Evolutionary conservation across 2,797 vertebrate genomes (phyloP), one percentile per base, ranked within the genome.

Genomic region (Micropoecilia bifurca): DNA sequence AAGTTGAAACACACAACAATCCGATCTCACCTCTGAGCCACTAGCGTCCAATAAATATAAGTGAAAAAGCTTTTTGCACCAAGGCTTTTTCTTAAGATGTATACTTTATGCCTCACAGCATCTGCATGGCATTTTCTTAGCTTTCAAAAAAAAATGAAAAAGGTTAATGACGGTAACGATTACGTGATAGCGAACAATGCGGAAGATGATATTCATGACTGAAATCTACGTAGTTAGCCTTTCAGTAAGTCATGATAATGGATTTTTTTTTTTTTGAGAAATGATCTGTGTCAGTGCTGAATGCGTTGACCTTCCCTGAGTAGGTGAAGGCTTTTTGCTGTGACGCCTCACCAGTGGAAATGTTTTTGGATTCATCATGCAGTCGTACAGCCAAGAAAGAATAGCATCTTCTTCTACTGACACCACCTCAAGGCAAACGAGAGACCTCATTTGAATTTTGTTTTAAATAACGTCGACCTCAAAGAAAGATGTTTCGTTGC

Each of bases 391-490:
- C 73, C 71, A 78, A 45, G 80, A 59, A 85, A 66, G 50, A 53
- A 53, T 75, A 73, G 53, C 57, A 9, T 53, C 20, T 77, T 74
- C 72, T 41, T 33, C 75, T 2, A 57, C 57, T 41, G 33, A 75
- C 83, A 73, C 30, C 43, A 39, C 63, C 76, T 80, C 20, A 0
- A 20, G 76, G 80, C 80, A 50, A 85, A 73, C 77, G 1, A 41
- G 20, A 75, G 74, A 77, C 53, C 80, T 83, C 25, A 71, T 77
- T 61, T 86, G 71, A 86, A 85, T 83, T 88, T 85, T 77, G 43
- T 82, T 85, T 89, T 79, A 84, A 91, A 83, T 92, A 85, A 82
- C 74, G 72, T 80, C 75, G 43, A 91, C 79, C 79, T 87, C 83
- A 39, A 77, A 75, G 83, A 85, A 72, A 59, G 81, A 87, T 81